phyloP scores from a whole-genome alignment of 2,888 invertebrate genomes.

The Ametastegia equiseti region DNA sequence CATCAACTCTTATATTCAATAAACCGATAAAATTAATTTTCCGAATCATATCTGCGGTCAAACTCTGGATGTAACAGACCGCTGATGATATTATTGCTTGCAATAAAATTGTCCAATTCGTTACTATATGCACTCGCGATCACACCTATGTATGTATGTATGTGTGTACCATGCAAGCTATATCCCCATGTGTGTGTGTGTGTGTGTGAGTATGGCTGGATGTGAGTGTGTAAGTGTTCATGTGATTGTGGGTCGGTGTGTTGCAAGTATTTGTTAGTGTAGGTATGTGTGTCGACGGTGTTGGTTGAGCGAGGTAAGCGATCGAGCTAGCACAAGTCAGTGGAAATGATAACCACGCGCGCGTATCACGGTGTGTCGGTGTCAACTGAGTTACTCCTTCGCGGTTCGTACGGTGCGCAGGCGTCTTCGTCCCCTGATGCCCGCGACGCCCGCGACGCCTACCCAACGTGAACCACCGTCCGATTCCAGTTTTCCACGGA shows the following conservation, averaged over 20 bases:
- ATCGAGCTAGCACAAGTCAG: conserved; percentile 26
- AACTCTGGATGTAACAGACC: not conserved
- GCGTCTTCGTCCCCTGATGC: conserved; percentile 24
- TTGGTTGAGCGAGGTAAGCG: conserved; percentile 14
- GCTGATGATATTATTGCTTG: not conserved
- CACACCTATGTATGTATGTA: not conserved
- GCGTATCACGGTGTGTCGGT: conserved; percentile 52
- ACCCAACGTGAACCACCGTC: not conserved
- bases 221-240: not conserved
- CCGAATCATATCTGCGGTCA: not conserved
- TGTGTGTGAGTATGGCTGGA: not conserved
- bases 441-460: conserved; percentile 29
- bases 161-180: not conserved
- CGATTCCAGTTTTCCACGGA: conserved; percentile 48
- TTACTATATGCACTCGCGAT: conserved; percentile 1
- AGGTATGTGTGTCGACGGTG: not conserved
- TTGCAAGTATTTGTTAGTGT: not conserved
- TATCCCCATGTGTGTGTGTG: not conserved
- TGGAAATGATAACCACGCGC: conserved; percentile 49
- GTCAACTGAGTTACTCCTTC: conserved; percentile 48
- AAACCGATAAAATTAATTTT: not conserved
- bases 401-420: conserved; percentile 39
- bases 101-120: conserved; percentile 10
- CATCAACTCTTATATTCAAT: too few relatives aligned
- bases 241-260: not conserved